Conservation (phyloP, 2,888 invertebrate species). For the Rotaria magnacalcarata region DNA sequence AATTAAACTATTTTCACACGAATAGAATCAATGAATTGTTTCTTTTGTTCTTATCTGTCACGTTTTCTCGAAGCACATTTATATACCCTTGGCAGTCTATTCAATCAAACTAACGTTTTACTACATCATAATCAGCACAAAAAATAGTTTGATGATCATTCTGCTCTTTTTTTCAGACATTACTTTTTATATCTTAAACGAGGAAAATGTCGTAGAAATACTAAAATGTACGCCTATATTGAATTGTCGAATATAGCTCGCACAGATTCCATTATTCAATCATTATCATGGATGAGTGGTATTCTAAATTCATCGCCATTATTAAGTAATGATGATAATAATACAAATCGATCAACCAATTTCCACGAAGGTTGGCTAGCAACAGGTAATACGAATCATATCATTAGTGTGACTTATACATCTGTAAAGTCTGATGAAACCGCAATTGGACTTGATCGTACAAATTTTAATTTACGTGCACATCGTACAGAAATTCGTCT, state of each 20-base stretch:
- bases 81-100: not conserved
- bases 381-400: conserved; percentile 80
- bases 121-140: conserved; percentile 2
- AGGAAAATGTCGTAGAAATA: not conserved
- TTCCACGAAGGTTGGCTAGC: conserved; percentile 87
- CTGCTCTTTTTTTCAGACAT: not conserved
- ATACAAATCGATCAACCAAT: not conserved
- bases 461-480: conserved; percentile 92
- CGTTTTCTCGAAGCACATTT: not conserved
- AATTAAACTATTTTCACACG: not conserved
- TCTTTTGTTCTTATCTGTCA: not conserved
- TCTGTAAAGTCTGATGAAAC: not conserved
- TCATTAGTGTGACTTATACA: conserved; percentile 91
- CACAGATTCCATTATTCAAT: conserved; percentile 88
- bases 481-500: conserved; percentile 77
- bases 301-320: conserved; percentile 53
- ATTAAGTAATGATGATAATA: not conserved
- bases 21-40: not conserved
- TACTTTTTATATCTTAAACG: not conserved
- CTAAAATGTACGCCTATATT: not conserved
- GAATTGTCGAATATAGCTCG: conserved; percentile 53
- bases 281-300: conserved; percentile 96
- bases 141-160: not conserved
- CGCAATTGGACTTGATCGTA: conserved; percentile 61
- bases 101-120: not conserved